Conservation (phyloP, 2,113 vertebrate species). For the Edolisoma coerulescens region DNA sequence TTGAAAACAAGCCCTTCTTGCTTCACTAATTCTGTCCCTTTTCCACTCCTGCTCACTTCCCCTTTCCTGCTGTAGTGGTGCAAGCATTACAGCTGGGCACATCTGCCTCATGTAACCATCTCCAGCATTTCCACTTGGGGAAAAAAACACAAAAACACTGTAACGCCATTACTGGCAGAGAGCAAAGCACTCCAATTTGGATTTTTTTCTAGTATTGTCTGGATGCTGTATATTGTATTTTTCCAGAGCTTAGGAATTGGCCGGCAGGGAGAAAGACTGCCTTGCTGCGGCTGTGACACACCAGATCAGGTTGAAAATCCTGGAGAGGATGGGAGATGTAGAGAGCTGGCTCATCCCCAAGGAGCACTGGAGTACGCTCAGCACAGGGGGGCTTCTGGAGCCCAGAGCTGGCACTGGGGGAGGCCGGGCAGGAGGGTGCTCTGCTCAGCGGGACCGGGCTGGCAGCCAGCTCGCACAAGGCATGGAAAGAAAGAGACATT, state of each 20-base stretch:
- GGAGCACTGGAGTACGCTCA: fast-evolving
- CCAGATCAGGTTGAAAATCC: not conserved
- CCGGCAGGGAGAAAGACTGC: not conserved
- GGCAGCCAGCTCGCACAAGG: not conserved
- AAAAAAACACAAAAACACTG: not conserved
- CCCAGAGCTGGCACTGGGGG: fast-evolving
- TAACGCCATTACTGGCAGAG: not conserved
- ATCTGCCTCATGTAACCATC: not conserved
- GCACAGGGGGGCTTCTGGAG: not conserved
- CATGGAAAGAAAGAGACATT: not conserved
- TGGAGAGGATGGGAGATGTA: not conserved
- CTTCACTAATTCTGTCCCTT: not conserved
- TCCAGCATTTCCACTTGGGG: not conserved
- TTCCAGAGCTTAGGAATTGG: not conserved
- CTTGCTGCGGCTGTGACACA: not conserved
- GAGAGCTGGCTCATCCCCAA: not conserved
- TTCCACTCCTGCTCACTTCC: not conserved
- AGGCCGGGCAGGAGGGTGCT: not conserved
- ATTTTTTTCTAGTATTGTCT: not conserved
- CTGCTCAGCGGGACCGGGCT: not conserved
- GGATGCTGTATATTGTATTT: not conserved
- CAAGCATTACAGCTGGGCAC: not conserved
- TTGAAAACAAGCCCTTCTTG: not conserved
- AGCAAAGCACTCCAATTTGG: not conserved
- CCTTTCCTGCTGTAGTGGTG: not conserved